Evolutionary conservation across 1,140 invertebrate species (phyloP).

Genomic region (Heliconius himera): DNA sequence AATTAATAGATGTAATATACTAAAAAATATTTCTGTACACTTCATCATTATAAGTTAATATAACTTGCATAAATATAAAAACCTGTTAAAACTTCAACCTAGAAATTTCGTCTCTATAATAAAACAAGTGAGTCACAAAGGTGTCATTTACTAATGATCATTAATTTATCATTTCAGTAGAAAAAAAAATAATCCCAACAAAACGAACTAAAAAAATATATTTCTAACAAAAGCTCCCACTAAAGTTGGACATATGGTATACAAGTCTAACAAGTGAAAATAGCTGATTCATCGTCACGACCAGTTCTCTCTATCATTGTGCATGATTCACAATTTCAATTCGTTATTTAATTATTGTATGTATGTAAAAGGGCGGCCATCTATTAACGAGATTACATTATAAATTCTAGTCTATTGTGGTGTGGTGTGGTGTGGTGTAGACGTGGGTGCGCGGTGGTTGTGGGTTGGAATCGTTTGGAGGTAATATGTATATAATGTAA

Average conservation of each 20-base stretch:
- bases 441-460: neutral
- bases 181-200: neutral
- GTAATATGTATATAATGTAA: neutral
- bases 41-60: too few species aligned
- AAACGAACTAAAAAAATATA: neutral
- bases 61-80: too few species aligned
- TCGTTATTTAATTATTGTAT: constrained; percentile 1
- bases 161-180: neutral
- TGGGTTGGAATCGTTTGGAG: neutral
- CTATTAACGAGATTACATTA: constrained; percentile 14
- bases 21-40: too few species aligned
- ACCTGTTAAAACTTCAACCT: too few species aligned
- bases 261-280: neutral
- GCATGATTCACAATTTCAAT: constrained; percentile 11
- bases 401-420: neutral
- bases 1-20: too few species aligned
- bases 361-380: constrained; percentile 8
- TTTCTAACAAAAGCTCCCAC: constrained; percentile 3
- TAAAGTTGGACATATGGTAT: neutral
- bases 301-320: constrained; percentile 9
- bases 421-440: neutral
- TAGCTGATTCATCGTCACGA: neutral
- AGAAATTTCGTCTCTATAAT: too few species aligned
- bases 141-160: neutral
- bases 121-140: neutral